These are phyloP conservation scores for Panopea generosa DNA, from an alignment of 2,888 invertebrate genomes.

Conservation along the genomic window DNA sequence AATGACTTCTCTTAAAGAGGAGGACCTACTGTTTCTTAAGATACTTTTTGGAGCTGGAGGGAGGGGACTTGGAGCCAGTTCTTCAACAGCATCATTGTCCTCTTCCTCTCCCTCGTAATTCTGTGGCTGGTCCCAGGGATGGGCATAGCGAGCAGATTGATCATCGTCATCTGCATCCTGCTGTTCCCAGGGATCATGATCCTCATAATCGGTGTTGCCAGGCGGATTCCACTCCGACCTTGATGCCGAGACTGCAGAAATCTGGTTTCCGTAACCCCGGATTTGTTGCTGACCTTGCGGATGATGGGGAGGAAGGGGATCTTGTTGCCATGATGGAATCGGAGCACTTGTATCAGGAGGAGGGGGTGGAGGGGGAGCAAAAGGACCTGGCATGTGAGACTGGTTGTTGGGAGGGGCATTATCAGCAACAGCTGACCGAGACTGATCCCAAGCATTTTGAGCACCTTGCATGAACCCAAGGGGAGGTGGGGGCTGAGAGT, in stretches of 20 bases:
- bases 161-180: slow-evolving; percentile 7
- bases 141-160: slow-evolving; percentile 28
- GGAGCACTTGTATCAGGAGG: slow-evolving; percentile 2
- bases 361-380: slow-evolving; percentile 33
- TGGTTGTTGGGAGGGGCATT: slow-evolving; percentile 10
- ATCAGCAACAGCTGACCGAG: slow-evolving; percentile 6
- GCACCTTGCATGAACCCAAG: slow-evolving; percentile 27
- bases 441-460: slow-evolving; percentile 25
- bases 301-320: slow-evolving; percentile 15
- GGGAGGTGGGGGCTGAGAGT: slow-evolving; percentile 27
- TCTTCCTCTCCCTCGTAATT: slow-evolving; percentile 58
- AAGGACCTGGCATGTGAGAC: slow-evolving; percentile 3
- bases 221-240: slow-evolving; percentile 34
- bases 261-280: slow-evolving; percentile 28
- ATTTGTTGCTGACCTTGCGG: slow-evolving; percentile 3
- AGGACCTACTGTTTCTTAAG: slow-evolving; percentile 63
- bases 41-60: slow-evolving; percentile 67
- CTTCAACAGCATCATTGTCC: slow-evolving; percentile 35
- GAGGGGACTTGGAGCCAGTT: slow-evolving; percentile 50
- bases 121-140: slow-evolving; percentile 56
- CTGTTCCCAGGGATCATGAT: slow-evolving; percentile 19
- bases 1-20: slow-evolving; percentile 65
- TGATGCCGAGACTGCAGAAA: slow-evolving; percentile 23
- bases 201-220: background rate
- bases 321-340: slow-evolving; percentile 33